These are phyloP conservation scores for Anguilla anguilla DNA, from an alignment of 2,797 vertebrate genomes.

Conservation along the genomic window DNA sequence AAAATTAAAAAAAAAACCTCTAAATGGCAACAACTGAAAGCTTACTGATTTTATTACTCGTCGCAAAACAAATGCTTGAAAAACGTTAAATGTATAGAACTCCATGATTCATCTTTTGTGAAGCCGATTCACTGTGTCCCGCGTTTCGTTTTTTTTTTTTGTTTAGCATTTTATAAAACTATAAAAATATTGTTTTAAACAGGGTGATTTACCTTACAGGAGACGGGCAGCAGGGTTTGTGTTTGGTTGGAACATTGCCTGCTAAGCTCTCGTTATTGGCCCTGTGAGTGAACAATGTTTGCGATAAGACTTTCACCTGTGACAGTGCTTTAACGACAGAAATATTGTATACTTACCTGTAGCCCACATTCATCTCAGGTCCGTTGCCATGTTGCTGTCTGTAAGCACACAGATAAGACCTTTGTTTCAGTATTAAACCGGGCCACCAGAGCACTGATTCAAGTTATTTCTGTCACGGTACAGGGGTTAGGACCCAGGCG, in stretches of 20 bases:
- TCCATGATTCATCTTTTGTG: too few species aligned
- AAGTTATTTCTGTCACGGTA: too few species aligned
- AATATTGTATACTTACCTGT: constrained; percentile 36
- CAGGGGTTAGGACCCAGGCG: too few species aligned
- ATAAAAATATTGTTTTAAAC: background rate
- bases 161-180: background rate
- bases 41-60: too few species aligned
- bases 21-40: too few species aligned
- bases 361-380: background rate
- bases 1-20: too few species aligned
- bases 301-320: background rate
- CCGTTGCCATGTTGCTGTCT: background rate
- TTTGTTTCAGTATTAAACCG: background rate
- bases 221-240: constrained; percentile 57
- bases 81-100: too few species aligned
- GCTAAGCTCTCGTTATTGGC: constrained; percentile 29
- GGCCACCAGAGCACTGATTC: background rate
- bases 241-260: constrained; percentile 4
- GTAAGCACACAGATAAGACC: background rate
- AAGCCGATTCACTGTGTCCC: too few species aligned
- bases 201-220: constrained; percentile 54
- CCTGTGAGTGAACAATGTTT: constrained; percentile 34
- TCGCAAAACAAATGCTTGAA: too few species aligned
- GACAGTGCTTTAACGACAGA: background rate
- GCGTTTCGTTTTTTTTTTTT: too few species aligned